Conservation (phyloP, 2,797 vertebrate species). For the Halcyon leucocephala region DNA sequence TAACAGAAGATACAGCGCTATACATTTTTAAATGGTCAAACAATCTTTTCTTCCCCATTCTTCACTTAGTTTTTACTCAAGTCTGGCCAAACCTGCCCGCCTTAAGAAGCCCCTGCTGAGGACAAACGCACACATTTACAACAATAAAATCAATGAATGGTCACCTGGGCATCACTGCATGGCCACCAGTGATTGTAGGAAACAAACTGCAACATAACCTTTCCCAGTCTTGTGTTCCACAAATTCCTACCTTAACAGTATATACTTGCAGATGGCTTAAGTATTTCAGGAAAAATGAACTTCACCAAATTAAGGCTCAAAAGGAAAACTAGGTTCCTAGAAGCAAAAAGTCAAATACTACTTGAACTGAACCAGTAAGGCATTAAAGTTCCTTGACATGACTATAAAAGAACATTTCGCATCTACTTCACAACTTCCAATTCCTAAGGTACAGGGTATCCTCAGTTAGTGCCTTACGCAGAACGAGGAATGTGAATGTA, state of each 20-base stretch:
- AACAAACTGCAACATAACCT: not conserved
- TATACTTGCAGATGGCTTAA: not conserved
- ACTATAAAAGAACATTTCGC: not conserved
- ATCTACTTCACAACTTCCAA: not conserved
- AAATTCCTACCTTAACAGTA: not conserved
- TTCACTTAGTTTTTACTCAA: not conserved
- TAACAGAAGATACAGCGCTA: not conserved
- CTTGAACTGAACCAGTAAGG: not conserved
- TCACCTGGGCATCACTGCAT: not conserved
- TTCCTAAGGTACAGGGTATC: not conserved
- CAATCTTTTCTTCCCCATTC: not conserved
- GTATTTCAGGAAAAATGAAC: not conserved
- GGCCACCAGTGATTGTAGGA: not conserved
- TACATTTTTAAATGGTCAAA: not conserved
- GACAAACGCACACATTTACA: not conserved
- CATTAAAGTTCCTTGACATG: not conserved
- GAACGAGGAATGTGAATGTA: not conserved
- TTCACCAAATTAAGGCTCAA: not conserved
- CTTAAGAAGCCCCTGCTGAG: not conserved
- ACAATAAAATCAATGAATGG: not conserved
- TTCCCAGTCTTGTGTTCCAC: not conserved
- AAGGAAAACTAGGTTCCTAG: not conserved
- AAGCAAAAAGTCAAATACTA: not conserved
- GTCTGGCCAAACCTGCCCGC: not conserved
- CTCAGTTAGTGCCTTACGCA: not conserved